A percentile compares a stretch with the other conserved stretches of the same genome.
phyloP scores from a whole-genome alignment of 53 echinoderm and acorn worm species.

The Zoroaster sp. region DNA sequence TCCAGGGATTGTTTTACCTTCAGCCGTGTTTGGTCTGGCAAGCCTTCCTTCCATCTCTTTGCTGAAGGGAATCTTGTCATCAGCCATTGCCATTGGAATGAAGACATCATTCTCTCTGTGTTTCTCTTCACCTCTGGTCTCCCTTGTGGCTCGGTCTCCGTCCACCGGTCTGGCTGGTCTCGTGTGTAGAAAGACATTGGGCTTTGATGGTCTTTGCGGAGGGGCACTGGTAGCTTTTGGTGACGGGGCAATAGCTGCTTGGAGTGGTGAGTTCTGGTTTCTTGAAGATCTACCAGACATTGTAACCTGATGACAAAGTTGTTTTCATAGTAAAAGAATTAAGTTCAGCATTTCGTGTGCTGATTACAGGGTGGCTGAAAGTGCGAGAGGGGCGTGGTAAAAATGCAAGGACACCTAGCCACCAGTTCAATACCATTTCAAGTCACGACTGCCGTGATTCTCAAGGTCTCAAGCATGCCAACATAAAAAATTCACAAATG shows the following conservation, averaged over 20 bases:
- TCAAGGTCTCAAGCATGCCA: no score
- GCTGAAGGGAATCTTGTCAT: conserved; percentile 33
- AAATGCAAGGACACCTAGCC: no score
- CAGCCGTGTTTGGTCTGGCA: conserved; percentile 91
- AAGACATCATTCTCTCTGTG: neutral
- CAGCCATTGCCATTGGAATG: neutral
- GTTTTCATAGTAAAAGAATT: no score
- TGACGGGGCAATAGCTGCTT: neutral
- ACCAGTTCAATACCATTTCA: no score
- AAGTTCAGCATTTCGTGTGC: no score
- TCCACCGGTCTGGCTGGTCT: neutral
- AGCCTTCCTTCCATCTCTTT: conserved; percentile 65
- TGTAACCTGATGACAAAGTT: neutral
- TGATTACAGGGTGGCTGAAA: no score
- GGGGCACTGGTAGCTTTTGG: neutral
- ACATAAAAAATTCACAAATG: neutral
- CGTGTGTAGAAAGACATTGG: conserved; percentile 2
- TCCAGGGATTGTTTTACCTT: conserved; percentile 71
- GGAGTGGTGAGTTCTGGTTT: neutral
- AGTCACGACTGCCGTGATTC: no score
- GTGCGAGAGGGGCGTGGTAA: no score
- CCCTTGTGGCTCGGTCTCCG: neutral
- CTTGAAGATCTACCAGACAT: neutral
- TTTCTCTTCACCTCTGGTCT: neutral
- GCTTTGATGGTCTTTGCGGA: neutral